Evolutionary conservation across 2,113 vertebrate genomes (phyloP).

Genomic region (Balaeniceps rex): DNA sequence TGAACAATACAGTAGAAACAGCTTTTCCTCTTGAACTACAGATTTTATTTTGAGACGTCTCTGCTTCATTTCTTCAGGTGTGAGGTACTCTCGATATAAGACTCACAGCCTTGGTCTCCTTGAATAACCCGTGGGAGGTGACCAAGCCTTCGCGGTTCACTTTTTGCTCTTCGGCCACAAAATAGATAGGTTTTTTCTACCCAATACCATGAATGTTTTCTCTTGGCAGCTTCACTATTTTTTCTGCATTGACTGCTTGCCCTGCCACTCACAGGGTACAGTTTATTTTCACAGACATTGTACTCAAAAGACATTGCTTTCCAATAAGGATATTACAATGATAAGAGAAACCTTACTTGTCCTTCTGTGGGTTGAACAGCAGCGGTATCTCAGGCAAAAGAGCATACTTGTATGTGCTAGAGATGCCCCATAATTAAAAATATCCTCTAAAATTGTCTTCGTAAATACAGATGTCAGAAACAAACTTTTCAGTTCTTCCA

Average conservation of each 20-base stretch:
- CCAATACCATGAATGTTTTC: not conserved
- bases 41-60: not conserved
- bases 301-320: not conserved
- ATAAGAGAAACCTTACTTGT: not conserved
- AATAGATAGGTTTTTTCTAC: not conserved
- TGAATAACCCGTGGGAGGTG: not conserved
- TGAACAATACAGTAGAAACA: not conserved
- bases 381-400: not conserved
- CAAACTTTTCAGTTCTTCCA: not conserved
- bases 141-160: not conserved
- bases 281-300: not conserved
- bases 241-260: not conserved
- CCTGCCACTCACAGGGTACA: not conserved
- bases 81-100: not conserved
- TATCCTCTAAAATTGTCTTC: not conserved
- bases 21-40: not conserved
- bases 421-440: not conserved
- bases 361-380: not conserved
- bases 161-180: not conserved
- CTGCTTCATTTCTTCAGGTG: not conserved
- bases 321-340: not conserved
- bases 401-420: not conserved
- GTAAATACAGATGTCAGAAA: not conserved
- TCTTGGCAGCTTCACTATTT: not conserved
- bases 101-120: not conserved